phyloP scores from a whole-genome alignment of 2,797 vertebrate genomes.

The Acridotheres tristis region DNA sequence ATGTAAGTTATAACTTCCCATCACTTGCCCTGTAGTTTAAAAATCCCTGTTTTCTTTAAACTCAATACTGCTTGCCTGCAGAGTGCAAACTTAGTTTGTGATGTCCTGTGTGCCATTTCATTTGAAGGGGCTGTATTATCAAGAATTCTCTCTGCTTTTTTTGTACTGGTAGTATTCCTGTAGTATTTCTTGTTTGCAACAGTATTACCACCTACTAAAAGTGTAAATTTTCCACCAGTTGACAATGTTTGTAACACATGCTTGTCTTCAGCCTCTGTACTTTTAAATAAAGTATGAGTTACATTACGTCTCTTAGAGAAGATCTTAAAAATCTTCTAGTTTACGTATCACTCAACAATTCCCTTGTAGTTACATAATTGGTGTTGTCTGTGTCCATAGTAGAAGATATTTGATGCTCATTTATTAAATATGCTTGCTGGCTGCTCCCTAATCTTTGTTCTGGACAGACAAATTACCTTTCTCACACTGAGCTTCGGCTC shows the following conservation, averaged over 20 bases:
- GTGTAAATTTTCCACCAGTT: neutral
- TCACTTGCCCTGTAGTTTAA: neutral
- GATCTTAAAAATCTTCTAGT: slow-evolving; percentile 68
- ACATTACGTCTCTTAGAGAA: slow-evolving; percentile 11
- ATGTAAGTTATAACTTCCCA: neutral
- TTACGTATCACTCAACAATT: slow-evolving; percentile 72
- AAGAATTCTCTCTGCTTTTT: neutral
- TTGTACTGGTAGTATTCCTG: neutral
- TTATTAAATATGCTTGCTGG: slow-evolving; percentile 95
- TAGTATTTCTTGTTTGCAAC: neutral
- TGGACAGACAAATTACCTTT: slow-evolving; percentile 99
- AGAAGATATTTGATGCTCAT: slow-evolving; percentile 92
- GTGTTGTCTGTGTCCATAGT: slow-evolving; percentile 83
- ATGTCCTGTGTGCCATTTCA: neutral
- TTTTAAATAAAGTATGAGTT: slow-evolving; percentile 69
- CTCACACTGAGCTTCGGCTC: slow-evolving; percentile 92
- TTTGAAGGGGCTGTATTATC: neutral
- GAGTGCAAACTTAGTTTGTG: neutral
- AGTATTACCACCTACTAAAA: neutral
- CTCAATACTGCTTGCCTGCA: neutral
- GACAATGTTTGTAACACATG: neutral
- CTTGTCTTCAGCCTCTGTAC: slow-evolving; percentile 43
- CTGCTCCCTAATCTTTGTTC: slow-evolving; percentile 97
- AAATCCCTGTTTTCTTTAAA: neutral
- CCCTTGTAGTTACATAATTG: slow-evolving; percentile 86